Evolutionary conservation across 2,888 invertebrate species (phyloP).

Genomic region (Phaonia tiefii): DNA sequence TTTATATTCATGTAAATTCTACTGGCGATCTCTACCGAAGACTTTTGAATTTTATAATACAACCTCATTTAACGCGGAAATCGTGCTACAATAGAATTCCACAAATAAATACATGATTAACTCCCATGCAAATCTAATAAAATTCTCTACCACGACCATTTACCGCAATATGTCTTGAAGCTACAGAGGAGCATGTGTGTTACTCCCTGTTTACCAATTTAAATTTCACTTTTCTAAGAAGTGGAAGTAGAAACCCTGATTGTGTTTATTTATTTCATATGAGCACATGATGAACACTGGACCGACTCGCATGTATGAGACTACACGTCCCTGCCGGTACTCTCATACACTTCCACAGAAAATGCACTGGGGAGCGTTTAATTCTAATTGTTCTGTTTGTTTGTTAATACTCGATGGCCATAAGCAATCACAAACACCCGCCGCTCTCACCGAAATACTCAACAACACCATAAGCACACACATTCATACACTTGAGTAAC

Average conservation of each 20-base stretch:
- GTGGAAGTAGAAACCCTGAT: too few species aligned
- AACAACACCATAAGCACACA: not conserved
- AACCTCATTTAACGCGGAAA: too few species aligned
- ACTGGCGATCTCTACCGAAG: too few species aligned
- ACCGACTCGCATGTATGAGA: not conserved
- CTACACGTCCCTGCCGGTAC: not conserved
- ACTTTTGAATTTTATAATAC: too few species aligned
- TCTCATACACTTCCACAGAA: not conserved
- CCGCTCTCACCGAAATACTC: conserved; percentile 4
- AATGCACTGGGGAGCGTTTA: conserved; percentile 74
- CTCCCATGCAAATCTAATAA: too few species aligned
- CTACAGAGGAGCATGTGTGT: too few species aligned
- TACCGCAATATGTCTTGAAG: too few species aligned
- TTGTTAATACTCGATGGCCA: conserved; percentile 69
- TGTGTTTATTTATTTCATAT: conserved; percentile 20
- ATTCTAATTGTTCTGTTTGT: conserved; percentile 77
- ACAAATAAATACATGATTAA: too few species aligned
- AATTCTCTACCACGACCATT: too few species aligned
- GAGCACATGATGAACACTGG: not conserved
- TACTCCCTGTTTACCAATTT: conserved; percentile 32
- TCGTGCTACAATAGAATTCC: too few species aligned
- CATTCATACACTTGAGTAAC: conserved; percentile 20
- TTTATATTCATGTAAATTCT: too few species aligned
- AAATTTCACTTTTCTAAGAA: conserved; percentile 28
- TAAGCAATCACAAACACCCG: conserved; percentile 44